These are phyloP conservation scores for Acrossocheilus wenchowensis DNA, from an alignment of 2,797 vertebrate genomes.

Conservation along the genomic window DNA sequence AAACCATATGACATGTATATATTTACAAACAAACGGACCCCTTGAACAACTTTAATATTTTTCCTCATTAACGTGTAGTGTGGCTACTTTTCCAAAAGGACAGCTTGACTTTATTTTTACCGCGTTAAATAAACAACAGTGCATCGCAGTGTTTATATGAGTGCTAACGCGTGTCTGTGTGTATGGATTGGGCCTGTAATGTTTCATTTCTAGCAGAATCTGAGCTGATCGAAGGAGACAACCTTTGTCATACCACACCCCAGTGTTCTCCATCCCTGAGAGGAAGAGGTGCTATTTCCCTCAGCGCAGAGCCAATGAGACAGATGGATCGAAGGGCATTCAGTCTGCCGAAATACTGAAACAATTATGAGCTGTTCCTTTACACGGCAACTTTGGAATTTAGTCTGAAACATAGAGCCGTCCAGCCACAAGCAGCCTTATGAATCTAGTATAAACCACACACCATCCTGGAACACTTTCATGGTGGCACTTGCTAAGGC, in stretches of 20 bases:
- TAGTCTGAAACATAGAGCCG: slow-evolving; percentile 36
- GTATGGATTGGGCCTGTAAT: neutral
- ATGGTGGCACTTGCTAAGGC: neutral
- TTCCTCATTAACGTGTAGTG: neutral
- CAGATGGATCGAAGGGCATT: slow-evolving; percentile 37
- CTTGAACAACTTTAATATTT: neutral
- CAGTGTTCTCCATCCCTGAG: neutral
- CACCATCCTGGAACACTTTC: neutral
- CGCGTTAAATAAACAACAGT: neutral
- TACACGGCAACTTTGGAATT: slow-evolving; percentile 35
- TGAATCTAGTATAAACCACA: slow-evolving; percentile 10
- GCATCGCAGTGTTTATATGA: neutral
- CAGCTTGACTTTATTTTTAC: neutral
- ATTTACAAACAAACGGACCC: neutral
- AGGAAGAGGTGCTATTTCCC: slow-evolving; percentile 42
- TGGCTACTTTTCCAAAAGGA: neutral
- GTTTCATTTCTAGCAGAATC: slow-evolving; percentile 13
- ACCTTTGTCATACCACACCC: slow-evolving; percentile 28
- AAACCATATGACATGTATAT: neutral
- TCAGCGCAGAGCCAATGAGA: slow-evolving; percentile 27
- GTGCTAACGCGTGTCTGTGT: neutral
- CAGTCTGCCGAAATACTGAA: slow-evolving; percentile 35
- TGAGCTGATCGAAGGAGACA: slow-evolving; percentile 23
- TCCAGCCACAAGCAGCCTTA: neutral
- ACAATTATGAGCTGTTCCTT: slow-evolving; percentile 43